These are phyloP conservation scores for Hippocampus guttulatus DNA, from an alignment of 2,113 vertebrate species.

Conservation along the genomic window DNA sequence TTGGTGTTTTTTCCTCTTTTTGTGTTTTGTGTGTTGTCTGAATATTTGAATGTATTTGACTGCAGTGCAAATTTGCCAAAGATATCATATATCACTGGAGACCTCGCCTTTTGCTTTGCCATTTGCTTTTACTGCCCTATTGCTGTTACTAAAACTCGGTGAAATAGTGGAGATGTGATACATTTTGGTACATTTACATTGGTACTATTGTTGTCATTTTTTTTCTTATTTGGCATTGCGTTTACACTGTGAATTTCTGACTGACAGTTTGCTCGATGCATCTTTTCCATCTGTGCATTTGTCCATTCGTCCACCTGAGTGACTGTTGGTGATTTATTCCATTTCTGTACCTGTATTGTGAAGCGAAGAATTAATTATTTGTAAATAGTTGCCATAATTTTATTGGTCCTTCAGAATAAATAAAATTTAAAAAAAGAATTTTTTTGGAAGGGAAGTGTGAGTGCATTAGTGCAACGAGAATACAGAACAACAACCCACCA, in stretches of 20 bases:
- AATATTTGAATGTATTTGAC: constrained; percentile 99
- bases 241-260: constrained; percentile 83
- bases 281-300: constrained; percentile 89
- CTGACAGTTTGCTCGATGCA: constrained; percentile 88
- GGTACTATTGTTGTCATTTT: constrained; percentile 64
- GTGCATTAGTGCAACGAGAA: constrained; percentile 21
- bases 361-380: constrained; percentile 97
- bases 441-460: constrained; percentile 82
- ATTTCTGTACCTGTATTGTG: constrained; percentile 99
- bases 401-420: constrained; percentile 99
- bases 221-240: constrained; percentile 70
- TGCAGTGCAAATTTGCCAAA: constrained; percentile 99
- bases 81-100: constrained; percentile 84
- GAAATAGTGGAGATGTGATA: constrained; percentile 67
- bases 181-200: constrained; percentile 68
- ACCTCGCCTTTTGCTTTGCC: constrained; percentile 65
- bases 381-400: constrained; percentile 99
- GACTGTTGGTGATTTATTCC: constrained; percentile 95
- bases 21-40: constrained; percentile 96
- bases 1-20: constrained; percentile 89
- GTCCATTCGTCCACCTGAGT: constrained; percentile 84
- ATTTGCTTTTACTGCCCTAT: constrained; percentile 61
- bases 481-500: neutral
- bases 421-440: constrained; percentile 85
- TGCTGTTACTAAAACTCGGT: constrained; percentile 64